Evolutionary conservation across 2,113 vertebrate genomes (phyloP).

Genomic region (Grallaria varia): DNA sequence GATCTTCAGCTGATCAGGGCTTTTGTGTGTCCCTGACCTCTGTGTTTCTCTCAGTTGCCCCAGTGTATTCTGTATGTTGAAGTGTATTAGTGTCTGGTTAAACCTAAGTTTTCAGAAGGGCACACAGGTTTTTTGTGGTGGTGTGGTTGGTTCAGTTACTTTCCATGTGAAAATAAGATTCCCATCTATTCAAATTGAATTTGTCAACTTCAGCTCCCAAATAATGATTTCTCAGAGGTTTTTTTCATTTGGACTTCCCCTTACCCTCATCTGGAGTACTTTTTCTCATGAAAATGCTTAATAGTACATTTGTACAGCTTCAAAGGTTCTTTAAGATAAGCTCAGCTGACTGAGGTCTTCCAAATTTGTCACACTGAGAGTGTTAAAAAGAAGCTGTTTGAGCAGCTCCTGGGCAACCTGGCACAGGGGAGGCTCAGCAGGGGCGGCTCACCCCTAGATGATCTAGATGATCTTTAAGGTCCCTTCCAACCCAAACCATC

Average conservation of each 20-base stretch:
- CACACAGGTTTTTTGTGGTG: not conserved
- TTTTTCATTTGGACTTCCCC: not conserved
- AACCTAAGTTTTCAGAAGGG: not conserved
- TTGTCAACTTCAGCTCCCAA: not conserved
- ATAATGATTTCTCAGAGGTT: not conserved
- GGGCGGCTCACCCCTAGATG: not conserved
- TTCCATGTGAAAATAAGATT: not conserved
- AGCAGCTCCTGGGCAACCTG: not conserved
- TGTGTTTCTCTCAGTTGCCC: not conserved
- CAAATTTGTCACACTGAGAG: not conserved
- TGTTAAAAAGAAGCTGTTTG: not conserved
- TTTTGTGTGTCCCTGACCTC: not conserved
- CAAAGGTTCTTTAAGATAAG: not conserved
- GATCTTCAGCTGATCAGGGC: not conserved
- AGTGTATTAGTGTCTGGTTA: not conserved
- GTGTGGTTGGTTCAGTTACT: not conserved
- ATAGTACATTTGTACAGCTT: not conserved
- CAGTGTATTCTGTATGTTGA: not conserved
- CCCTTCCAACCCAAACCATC: not conserved
- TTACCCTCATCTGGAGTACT: not conserved
- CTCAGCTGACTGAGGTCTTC: accelerated
- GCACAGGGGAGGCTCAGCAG: not conserved
- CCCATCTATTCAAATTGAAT: not conserved
- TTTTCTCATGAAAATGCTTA: not conserved
- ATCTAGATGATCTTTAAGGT: not conserved